These are phyloP conservation scores for Drosophila fuyamai DNA, from an alignment of 1,140 invertebrate genomes.

Conservation along the genomic window DNA sequence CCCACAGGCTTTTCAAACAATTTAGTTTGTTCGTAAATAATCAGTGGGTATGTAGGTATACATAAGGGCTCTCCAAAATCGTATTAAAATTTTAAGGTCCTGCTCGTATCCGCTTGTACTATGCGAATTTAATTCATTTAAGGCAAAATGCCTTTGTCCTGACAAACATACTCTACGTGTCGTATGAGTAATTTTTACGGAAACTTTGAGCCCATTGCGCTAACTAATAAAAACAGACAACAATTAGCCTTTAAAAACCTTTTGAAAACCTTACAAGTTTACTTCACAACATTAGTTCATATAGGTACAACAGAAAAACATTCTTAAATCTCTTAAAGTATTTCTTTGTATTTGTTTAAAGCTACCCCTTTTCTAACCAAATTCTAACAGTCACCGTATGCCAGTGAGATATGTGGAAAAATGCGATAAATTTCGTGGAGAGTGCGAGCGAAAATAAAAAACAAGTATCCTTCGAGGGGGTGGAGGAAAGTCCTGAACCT, in stretches of 20 bases:
- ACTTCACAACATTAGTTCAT: too few species aligned
- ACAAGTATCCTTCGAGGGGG: background rate
- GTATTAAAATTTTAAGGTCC: too few species aligned
- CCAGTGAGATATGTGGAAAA: constrained; percentile 49
- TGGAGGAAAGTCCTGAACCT: constrained; percentile 25
- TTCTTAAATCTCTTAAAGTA: background rate
- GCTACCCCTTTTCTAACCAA: background rate
- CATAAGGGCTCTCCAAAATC: background rate
- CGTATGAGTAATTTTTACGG: too few species aligned
- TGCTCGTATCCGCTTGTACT: too few species aligned
- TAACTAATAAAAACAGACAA: too few species aligned
- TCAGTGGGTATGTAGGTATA: background rate
- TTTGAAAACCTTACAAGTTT: too few species aligned
- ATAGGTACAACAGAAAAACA: too few species aligned
- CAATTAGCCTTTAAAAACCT: too few species aligned
- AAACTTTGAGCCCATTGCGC: too few species aligned
- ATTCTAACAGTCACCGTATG: constrained; percentile 11
- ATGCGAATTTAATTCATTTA: too few species aligned
- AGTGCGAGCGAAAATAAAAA: constrained; percentile 7
- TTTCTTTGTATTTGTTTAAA: background rate
- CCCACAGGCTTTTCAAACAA: constrained; percentile 57
- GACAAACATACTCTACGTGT: too few species aligned
- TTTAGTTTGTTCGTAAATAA: constrained; percentile 39
- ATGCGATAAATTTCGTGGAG: constrained; percentile 43
- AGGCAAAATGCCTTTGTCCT: too few species aligned